Percentiles rank a stretch among this genome's conserved stretches.
Conservation (phyloP, 2,113 vertebrate genomes). For the Callorhinus ursinus region DNA sequence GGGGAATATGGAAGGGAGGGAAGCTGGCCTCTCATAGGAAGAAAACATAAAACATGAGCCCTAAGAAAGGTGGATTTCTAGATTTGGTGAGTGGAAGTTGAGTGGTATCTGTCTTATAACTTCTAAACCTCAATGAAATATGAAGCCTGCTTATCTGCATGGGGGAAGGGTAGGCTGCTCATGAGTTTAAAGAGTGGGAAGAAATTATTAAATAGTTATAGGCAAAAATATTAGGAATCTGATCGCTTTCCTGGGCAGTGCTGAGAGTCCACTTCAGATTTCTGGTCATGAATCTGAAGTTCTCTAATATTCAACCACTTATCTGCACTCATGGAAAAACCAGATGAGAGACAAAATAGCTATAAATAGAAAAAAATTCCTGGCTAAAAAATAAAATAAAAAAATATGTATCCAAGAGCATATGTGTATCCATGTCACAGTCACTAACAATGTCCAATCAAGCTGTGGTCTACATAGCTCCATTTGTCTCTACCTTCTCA, state of each 20-base stretch:
- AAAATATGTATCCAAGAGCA: not conserved
- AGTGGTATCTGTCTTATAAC: not conserved
- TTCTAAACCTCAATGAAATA: conserved; percentile 28
- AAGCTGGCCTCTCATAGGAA: not conserved
- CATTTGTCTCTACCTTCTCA: conserved; percentile 10
- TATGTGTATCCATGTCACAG: not conserved
- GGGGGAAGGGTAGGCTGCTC: not conserved
- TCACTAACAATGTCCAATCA: conserved; percentile 20
- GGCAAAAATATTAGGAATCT: conserved; percentile 28
- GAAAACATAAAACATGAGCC: conserved; percentile 11
- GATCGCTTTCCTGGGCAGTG: not conserved
- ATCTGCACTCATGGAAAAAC: not conserved
- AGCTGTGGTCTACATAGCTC: not conserved
- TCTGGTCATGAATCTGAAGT: conserved; percentile 25
- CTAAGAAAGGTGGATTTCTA: not conserved
- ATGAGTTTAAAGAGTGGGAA: not conserved
- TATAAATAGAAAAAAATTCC: not conserved
- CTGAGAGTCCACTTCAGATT: not conserved
- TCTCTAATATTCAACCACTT: conserved; percentile 34
- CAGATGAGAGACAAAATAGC: conserved; percentile 24
- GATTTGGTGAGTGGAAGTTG: not conserved
- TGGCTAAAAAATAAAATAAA: not conserved
- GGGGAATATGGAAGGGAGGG: not conserved
- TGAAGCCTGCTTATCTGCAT: not conserved
- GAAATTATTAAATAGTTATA: not conserved